Evolutionary conservation across 1,140 invertebrate genomes (phyloP).

Genomic region (Conus ventricosus): DNA sequence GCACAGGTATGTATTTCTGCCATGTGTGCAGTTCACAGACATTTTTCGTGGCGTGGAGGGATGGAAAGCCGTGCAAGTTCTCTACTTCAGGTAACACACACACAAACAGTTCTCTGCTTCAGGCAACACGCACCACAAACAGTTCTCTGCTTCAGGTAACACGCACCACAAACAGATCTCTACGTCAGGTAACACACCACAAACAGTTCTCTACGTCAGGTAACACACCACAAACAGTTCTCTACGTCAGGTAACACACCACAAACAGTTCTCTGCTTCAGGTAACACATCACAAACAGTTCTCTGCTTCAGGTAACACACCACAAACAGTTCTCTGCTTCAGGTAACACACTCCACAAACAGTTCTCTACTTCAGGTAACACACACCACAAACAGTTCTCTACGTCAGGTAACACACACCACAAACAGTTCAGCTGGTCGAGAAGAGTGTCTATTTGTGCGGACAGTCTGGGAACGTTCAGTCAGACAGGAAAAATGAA

Average conservation of each 20-base stretch:
- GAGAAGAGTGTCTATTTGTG: too few species aligned
- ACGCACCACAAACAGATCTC: not conserved
- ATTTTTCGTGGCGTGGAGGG: not conserved
- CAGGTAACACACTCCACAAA: not conserved
- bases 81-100: not conserved
- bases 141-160: not conserved
- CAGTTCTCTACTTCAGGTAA: not conserved
- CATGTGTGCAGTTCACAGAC: not conserved
- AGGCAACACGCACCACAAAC: not conserved
- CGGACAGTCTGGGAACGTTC: too few species aligned
- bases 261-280: not conserved
- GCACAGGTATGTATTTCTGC: not conserved
- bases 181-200: not conserved
- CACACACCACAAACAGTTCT: not conserved
- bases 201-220: not conserved
- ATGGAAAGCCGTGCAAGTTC: not conserved
- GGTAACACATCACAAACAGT: not conserved
- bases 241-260: not conserved
- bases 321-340: not conserved
- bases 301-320: not conserved
- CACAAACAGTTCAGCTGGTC: too few species aligned
- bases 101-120: not conserved
- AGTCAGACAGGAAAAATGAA: too few species aligned
- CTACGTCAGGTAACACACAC: not conserved
- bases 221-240: not conserved